phyloP scores from a whole-genome alignment of 2,797 vertebrate species.

The Poeciliopsis paucimaculata region DNA sequence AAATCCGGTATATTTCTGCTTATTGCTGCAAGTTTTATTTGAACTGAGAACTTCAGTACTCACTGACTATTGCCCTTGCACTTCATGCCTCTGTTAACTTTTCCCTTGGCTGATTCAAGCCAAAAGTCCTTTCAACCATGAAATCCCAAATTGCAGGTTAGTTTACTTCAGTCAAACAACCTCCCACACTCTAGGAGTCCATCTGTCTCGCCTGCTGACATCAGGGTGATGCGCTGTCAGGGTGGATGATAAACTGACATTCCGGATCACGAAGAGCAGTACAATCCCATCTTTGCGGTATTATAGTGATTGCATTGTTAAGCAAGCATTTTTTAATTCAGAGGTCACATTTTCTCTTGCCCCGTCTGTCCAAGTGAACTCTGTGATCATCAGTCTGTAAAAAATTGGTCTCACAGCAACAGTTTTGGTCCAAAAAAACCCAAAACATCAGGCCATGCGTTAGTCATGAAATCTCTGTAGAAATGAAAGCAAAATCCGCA shows the following conservation, averaged over 20 bases:
- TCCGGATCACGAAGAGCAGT: constrained; percentile 46
- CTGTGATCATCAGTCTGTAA: neutral
- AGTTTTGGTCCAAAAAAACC: too few relatives aligned
- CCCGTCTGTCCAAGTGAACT: neutral
- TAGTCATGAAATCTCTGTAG: neutral
- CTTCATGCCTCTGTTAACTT: constrained; percentile 66
- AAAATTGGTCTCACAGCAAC: neutral
- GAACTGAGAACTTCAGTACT: constrained; percentile 20
- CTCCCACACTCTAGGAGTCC: constrained; percentile 52
- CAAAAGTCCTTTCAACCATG: constrained; percentile 72
- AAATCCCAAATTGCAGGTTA: constrained; percentile 79
- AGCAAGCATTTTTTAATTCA: constrained; percentile 28
- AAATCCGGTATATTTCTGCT: constrained; percentile 1
- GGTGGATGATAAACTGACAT: constrained; percentile 60
- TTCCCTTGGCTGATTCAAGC: constrained; percentile 61
- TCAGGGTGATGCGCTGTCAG: constrained; percentile 22
- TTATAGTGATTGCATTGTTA: constrained; percentile 36
- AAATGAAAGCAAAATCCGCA: constrained; percentile 4
- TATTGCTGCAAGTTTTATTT: constrained; percentile 22
- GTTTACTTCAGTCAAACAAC: constrained; percentile 68
- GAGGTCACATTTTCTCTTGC: constrained; percentile 4
- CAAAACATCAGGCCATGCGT: neutral
- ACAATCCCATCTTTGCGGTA: constrained; percentile 29
- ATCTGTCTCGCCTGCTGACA: constrained; percentile 65
- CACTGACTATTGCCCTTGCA: constrained; percentile 56